Evolutionary conservation across 2,797 vertebrate genomes (phyloP).

Genomic region (Lagorchestes hirsutus): DNA sequence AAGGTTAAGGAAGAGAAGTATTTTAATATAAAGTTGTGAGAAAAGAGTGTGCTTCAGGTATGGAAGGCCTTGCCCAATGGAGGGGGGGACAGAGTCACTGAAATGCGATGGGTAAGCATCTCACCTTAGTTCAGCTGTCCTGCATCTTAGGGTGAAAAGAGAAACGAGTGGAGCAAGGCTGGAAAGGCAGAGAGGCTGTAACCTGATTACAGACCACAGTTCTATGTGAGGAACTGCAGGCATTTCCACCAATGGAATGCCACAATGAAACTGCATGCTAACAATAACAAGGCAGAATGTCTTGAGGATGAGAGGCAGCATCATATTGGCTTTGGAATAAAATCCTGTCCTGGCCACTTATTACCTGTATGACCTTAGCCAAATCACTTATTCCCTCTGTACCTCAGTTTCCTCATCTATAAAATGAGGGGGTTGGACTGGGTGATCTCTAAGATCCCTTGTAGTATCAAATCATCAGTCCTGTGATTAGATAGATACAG

Average conservation of each 20-base stretch:
- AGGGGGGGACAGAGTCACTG: background rate
- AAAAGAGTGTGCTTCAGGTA: background rate
- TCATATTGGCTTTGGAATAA: background rate
- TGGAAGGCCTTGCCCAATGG: background rate
- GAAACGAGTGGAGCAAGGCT: background rate
- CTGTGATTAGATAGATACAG: background rate
- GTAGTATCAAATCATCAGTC: background rate
- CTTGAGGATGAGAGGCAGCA: accelerated
- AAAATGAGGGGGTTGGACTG: background rate
- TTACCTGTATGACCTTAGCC: background rate
- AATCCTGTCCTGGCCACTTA: background rate
- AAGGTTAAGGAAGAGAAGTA: background rate
- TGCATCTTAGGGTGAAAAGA: background rate
- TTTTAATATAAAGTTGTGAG: background rate
- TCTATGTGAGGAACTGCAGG: background rate
- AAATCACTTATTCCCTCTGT: background rate
- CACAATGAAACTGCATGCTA: background rate
- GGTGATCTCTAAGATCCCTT: background rate
- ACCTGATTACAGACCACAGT: background rate
- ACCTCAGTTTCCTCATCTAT: background rate
- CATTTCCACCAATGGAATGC: too few relatives aligned
- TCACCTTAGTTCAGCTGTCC: background rate
- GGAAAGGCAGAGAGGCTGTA: background rate
- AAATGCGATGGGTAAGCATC: background rate
- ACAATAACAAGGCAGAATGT: accelerated